Evolutionary conservation across 2,797 vertebrate species (phyloP).

Genomic region (Pygocentrus nattereri): DNA sequence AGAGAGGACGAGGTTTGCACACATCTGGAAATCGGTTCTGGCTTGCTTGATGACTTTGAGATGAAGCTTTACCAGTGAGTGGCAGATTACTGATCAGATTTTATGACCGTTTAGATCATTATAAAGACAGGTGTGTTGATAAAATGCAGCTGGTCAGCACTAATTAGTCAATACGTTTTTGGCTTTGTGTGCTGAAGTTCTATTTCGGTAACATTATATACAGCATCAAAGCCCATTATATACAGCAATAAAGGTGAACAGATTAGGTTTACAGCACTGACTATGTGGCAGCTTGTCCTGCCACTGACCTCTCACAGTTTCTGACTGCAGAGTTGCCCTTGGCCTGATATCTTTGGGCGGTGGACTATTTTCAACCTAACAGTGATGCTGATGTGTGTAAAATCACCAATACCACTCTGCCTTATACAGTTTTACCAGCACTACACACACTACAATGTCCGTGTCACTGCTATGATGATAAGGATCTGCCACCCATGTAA

Average conservation of each 20-base stretch:
- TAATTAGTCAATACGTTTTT: not conserved
- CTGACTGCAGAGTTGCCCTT: not conserved
- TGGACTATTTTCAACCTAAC: too few species aligned
- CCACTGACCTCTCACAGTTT: not conserved
- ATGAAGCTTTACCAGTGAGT: constrained; percentile 77
- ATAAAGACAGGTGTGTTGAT: not conserved
- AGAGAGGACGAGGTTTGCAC: constrained; percentile 13
- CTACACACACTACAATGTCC: too few species aligned
- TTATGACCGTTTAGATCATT: not conserved
- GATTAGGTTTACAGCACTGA: not conserved
- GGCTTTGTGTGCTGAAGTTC: not conserved
- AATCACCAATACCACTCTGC: not conserved
- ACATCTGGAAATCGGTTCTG: constrained; percentile 65
- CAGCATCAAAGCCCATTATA: too few species aligned
- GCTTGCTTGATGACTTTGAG: constrained; percentile 70
- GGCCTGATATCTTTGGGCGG: not conserved
- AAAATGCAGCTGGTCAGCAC: not conserved
- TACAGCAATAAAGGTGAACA: too few species aligned
- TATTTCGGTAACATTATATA: not conserved
- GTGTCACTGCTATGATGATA: too few species aligned
- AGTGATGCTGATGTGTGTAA: not conserved
- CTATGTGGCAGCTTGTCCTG: not conserved
- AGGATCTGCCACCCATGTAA: too few species aligned
- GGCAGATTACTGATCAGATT: not conserved
- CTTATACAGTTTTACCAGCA: too few species aligned